Base-by-base conservation (phyloP, 1,140 invertebrate species). In the Drosophila melanica region DNA sequence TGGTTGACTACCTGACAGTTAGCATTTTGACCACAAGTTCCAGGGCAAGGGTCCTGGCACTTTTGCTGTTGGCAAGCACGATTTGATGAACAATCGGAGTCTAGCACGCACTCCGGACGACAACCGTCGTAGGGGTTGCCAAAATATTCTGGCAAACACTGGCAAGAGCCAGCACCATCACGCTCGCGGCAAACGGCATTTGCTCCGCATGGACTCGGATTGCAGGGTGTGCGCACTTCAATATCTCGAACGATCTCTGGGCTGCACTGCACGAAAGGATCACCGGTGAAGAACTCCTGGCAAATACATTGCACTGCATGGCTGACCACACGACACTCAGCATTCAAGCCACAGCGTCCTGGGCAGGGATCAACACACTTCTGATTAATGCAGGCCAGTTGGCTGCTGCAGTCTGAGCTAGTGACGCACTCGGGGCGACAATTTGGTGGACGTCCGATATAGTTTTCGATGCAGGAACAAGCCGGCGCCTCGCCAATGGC, bases 301-400 rank as follows among this genome's bases (percentile, higher is more conserved):
- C 97, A 98, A 72, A 93, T 94, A 89, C 97, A 98, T n/a, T 94
- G 93, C 12, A 96, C 96, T 41, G 95, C 93, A 90, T 97, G 96
- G 90, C 96, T 96, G 14, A 96, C 93, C 1, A 96, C 96, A 73
- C 94, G 94, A 81, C 96, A 97, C 62, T 96, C 94, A 27, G 96
- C 95, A 92, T 97, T 96, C 2, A 93, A 91, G n/a, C 96, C 96
- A 92, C 97, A 97, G 45, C 94, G 94, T 77, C 95, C 96, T 12
- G 95, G 95, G 85, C 97, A 98, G 12, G 96, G 96, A 92, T 97
- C 95, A 58, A 93, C 93, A 92, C 97, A 98, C 92, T 96, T 96
- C 71, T 95, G 95, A 84, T 94, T 94, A 23, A 95, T 94, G 85
- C 97, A 98, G 45, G 96, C 95, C 82, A 94, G 93, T 55, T 94